Conservation (phyloP, 2,113 vertebrate genomes). For the Sylvilagus bachmani region DNA sequence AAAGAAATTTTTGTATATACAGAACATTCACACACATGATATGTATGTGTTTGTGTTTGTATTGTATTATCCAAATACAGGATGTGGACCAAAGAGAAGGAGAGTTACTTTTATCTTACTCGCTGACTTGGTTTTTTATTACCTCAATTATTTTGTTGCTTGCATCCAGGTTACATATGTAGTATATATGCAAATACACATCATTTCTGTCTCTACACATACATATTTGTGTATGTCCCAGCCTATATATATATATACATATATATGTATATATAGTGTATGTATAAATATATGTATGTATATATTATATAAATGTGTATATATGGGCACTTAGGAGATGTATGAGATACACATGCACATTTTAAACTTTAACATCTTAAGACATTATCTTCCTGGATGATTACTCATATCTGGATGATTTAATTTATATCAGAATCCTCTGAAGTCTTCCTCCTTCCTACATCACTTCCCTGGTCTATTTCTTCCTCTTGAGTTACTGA, state of each 20-base stretch:
- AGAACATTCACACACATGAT: neutral
- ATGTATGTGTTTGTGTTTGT: neutral
- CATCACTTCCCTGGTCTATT: neutral
- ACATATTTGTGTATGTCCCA: too few species aligned
- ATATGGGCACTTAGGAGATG: neutral
- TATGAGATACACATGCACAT: neutral
- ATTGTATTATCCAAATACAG: neutral
- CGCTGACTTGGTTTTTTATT: neutral
- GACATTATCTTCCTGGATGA: neutral
- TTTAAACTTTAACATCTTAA: conserved; percentile 27
- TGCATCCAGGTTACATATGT: neutral
- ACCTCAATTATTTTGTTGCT: neutral
- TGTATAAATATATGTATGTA: too few species aligned
- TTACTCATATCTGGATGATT: neutral
- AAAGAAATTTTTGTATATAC: neutral
- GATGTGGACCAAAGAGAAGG: neutral
- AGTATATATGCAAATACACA: neutral
- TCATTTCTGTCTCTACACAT: neutral
- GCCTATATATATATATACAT: too few species aligned
- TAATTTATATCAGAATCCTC: neutral
- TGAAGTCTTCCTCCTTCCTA: neutral
- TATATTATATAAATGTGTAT: too few species aligned
- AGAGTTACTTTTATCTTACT: neutral
- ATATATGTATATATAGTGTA: too few species aligned
- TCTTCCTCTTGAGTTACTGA: neutral